Evolutionary conservation across 2,113 vertebrate species (phyloP).

Genomic region (Planiliza haematocheilus): DNA sequence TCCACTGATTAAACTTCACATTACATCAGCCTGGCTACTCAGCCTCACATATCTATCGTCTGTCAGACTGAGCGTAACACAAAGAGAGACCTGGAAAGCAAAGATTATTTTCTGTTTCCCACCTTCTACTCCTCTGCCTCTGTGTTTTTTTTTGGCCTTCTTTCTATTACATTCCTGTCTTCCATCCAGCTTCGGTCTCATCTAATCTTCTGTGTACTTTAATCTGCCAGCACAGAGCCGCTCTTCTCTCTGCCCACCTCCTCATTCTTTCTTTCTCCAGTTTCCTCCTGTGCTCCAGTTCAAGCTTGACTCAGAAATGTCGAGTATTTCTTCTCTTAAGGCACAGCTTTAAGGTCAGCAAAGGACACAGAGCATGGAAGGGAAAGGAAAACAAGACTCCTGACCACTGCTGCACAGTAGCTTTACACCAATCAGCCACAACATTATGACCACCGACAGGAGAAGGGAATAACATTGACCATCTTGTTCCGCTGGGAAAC

Average conservation of each 20-base stretch:
- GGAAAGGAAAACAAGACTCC: neutral
- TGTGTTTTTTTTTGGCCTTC: neutral
- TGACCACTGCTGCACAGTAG: no score
- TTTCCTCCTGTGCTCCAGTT: constrained; percentile 30
- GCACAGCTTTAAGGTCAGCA: neutral
- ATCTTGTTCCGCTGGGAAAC: no score
- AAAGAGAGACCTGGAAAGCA: neutral
- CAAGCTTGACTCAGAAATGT: constrained; percentile 28
- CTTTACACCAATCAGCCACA: no score
- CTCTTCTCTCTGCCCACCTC: neutral
- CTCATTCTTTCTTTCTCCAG: constrained; percentile 26
- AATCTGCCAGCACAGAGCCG: no score
- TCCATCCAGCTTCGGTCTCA: constrained; percentile 13
- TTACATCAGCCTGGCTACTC: no score
- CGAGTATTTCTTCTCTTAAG: constrained; percentile 22
- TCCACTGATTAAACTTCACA: no score
- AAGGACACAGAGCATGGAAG: neutral
- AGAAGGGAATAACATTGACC: no score
- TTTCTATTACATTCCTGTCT: neutral
- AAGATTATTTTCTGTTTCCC: no score
- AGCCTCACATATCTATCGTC: no score
- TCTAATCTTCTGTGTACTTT: neutral
- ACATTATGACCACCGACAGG: no score
- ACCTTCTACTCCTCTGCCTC: neutral
- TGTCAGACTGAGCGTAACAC: no score